phyloP scores from a whole-genome alignment of 1,140 invertebrate genomes.

The Medauroidea extradentata region DNA sequence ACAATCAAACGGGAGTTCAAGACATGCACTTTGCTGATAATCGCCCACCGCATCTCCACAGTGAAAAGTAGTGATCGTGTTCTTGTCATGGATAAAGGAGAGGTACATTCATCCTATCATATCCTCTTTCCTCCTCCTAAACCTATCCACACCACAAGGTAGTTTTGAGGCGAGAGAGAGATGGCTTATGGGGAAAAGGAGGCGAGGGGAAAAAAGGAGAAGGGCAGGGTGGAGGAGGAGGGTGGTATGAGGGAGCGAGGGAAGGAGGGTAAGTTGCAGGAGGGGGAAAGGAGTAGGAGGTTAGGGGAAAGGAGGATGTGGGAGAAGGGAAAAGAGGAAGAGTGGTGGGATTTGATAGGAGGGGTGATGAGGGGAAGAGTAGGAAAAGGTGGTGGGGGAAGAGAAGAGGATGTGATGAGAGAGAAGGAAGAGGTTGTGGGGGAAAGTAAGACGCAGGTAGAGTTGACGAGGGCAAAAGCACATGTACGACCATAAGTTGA shows the following conservation, averaged over 20 bases:
- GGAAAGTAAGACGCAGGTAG: no score
- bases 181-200: neutral
- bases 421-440: no score
- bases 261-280: conserved; percentile 2
- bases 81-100: conserved; percentile 54
- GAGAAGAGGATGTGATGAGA: no score
- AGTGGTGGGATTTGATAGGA: no score
- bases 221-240: neutral
- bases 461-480: no score
- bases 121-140: neutral
- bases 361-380: no score
- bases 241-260: neutral
- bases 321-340: no score
- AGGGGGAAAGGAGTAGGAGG: no score
- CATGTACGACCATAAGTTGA: no score
- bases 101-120: conserved; percentile 18
- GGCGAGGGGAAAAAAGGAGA: neutral
- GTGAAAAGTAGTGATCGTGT: conserved; percentile 55
- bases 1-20: conserved; percentile 44
- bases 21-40: conserved; percentile 55
- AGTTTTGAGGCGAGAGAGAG: neutral
- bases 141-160: neutral
- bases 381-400: no score
- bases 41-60: conserved; percentile 57
- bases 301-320: no score